Evolutionary conservation across 2,888 invertebrate species (phyloP), one percentile per base, ranked within the genome.

Genomic region (Eupithecia tripunctaria): DNA sequence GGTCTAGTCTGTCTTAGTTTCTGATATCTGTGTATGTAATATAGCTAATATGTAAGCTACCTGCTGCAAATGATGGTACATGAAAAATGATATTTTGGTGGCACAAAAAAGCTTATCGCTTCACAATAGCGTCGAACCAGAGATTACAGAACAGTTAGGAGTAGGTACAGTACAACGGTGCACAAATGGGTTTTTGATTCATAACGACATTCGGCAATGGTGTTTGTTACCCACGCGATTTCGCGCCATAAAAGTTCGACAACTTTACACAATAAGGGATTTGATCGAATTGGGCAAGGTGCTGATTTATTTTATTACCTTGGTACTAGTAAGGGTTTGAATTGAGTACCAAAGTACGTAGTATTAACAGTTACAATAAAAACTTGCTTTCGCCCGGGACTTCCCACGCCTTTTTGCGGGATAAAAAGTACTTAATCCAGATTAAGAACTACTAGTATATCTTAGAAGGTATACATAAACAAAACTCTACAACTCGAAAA

Each of bases 101-200:
- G 43, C 56, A 66, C 63, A 67, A 73, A 70, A 70, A 73, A 67
- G 51, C 62, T 72, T 72, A 68, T 72, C 68, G 38, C 56, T 7
- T 59, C 38, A 38, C 12, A 38, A 38, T 65, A 43, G 64, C 32
- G 59, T 21, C 25, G 15, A 32, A 21, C 21, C 62, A 21, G 64
- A 68, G 72, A 68, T 68, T 72, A 77, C 60, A 73, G 70, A 71
- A 25, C 64, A 66, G 74, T 66, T 51, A 71, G 73, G 41, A 68
- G 72, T n/a, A n/a, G n/a, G n/a, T 75, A 74, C 67, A 74, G 72
- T 76, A 76, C 32, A 63, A 68, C 56, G 73, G 70, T 78, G 76
- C 76, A 76, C 76, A 81, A 82, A 82, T 81, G 80, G 78, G 71
- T 80, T 80, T 82, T 82, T 81, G 82, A 82, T 80, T 81, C 78